Evolutionary conservation across 2,888 invertebrate genomes (phyloP), one percentile per base, ranked within the genome.

Genomic region (Elegia similella): DNA sequence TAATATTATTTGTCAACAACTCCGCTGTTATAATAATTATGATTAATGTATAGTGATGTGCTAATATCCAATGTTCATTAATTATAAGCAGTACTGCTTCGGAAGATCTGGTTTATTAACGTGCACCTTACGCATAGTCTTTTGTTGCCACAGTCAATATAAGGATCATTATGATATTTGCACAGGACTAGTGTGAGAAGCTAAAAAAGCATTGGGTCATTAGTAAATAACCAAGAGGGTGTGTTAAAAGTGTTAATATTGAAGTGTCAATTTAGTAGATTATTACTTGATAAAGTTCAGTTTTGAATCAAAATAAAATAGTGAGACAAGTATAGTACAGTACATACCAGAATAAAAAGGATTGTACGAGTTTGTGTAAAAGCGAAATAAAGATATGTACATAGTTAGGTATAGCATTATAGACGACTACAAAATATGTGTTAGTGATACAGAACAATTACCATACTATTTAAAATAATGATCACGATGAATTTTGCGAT

Each of bases 121-220:
- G 12, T 2, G 12, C 12, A 12, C 10, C n/a, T 38, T 38, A 38
- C 5, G 23, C 23, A 23, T 23, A 23, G 23, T 42, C 15, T 43
- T 43, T 15, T 13, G 5, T 43, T 43, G 13, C 15, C 42, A 15
- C 6, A 15, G 42, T 12, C 13, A 43, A 6, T 12, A 5, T 29
- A 30, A n/a, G n/a, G 15, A n/a, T n/a, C n/a, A n/a, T 42, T 12
- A 46, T 58, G 61, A 70, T 70, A 66, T 74, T 70, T 57, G 59
- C 65, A 70, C 75, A 73, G 68, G 71, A 67, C 43, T 58, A 47
- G 55, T 68, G 74, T 81, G 79, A 82, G 64, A 86, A 86, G 86
- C 86, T 80, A 86, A 86, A 62, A n/a, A 84, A 83, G 83, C 82
- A 62, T 70, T 67, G 65, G 75, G 72, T 61, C 52, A 52, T 61